These are phyloP conservation scores for Chaetodon auriga DNA, from an alignment of 2,113 vertebrate genomes.

Conservation along the genomic window DNA sequence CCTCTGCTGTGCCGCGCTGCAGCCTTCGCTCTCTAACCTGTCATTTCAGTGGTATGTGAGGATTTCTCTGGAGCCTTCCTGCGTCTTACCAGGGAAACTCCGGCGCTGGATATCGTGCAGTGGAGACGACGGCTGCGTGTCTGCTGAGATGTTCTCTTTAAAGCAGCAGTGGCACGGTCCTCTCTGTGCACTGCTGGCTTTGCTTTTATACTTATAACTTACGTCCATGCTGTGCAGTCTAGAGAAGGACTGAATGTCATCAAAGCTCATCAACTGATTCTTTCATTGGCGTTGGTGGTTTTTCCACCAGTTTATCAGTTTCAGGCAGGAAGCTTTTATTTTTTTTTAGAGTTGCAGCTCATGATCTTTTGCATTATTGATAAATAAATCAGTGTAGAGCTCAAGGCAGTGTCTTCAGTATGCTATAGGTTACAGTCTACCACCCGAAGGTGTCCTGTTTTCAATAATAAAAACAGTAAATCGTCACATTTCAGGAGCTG, in stretches of 20 bases:
- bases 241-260: neutral
- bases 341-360: neutral
- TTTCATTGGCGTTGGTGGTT: too few species aligned
- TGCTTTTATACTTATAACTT: too few species aligned
- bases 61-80: constrained; percentile 14
- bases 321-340: neutral
- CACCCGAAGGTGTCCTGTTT: too few species aligned
- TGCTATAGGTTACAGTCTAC: neutral
- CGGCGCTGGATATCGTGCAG: neutral
- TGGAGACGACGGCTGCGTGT: neutral
- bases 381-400: neutral
- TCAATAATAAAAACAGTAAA: neutral
- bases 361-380: neutral
- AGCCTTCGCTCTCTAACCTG: neutral
- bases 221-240: neutral
- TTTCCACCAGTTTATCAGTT: neutral
- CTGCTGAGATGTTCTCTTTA: neutral
- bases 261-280: neutral
- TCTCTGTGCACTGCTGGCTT: neutral
- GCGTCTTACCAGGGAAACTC: constrained; percentile 12
- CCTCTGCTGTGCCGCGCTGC: neutral
- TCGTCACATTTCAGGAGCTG: neutral
- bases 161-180: too few species aligned
- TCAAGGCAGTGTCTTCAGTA: neutral
- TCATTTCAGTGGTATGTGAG: constrained; percentile 26